These are phyloP conservation scores for Tylochromis polylepis DNA, from an alignment of 2,113 vertebrate species.

Conservation along the genomic window DNA sequence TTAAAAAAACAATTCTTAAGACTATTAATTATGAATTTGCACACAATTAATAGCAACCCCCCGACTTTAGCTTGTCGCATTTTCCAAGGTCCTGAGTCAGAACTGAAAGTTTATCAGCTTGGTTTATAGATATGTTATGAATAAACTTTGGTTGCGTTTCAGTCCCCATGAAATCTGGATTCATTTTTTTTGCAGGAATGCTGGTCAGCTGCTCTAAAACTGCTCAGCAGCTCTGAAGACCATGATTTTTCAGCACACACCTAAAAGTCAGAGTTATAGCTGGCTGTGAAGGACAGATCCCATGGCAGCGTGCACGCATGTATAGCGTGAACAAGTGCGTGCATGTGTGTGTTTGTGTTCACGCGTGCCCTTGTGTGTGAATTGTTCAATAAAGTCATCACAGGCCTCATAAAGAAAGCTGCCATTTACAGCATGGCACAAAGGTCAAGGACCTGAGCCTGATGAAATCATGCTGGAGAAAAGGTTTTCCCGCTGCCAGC, in stretches of 20 bases:
- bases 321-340: neutral
- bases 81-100: neutral
- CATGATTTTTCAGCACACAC: conserved; percentile 44
- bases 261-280: conserved; percentile 65
- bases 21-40: neutral
- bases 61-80: neutral
- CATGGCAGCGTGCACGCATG: conserved; percentile 3
- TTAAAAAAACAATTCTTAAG: neutral
- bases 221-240: conserved; percentile 9
- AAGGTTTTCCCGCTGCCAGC: conserved; percentile 6
- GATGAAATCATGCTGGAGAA: conserved; percentile 70
- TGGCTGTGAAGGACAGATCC: conserved; percentile 43
- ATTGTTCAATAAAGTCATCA: conserved; percentile 73
- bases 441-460: conserved; percentile 68
- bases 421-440: conserved; percentile 71
- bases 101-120: neutral
- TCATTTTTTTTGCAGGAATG: conserved; percentile 32
- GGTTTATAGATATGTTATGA: neutral
- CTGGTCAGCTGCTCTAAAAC: conserved; percentile 4
- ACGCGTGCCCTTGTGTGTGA: conserved; percentile 47
- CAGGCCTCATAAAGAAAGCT: conserved; percentile 70
- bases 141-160: neutral
- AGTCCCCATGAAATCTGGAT: conserved; percentile 48
- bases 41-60: neutral
- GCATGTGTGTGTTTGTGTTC: neutral